Evolutionary conservation across 2,888 invertebrate species (phyloP).

Genomic region (Carpatolechia fugitivella): DNA sequence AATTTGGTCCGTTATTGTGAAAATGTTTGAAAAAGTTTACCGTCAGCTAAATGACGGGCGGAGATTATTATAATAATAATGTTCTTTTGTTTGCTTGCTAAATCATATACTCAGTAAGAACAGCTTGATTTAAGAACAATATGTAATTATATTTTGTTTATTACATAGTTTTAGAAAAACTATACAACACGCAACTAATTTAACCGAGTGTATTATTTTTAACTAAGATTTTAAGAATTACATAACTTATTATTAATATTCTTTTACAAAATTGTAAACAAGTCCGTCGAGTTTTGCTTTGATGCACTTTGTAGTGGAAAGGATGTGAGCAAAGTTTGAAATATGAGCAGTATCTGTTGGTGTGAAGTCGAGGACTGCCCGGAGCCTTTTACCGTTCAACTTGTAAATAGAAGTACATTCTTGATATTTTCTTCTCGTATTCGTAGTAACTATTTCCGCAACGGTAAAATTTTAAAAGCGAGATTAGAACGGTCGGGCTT

Average conservation of each 20-base stretch:
- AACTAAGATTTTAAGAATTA: no score
- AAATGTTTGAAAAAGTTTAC: background rate
- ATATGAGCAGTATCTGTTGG: conserved; percentile 12
- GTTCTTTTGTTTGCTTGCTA: background rate
- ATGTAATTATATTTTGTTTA: no score
- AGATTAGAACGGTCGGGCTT: conserved; percentile 26
- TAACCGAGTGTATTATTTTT: no score
- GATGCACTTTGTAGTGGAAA: background rate
- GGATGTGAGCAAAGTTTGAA: conserved; percentile 6
- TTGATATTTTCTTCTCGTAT: conserved; percentile 5
- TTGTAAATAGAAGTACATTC: conserved; percentile 11
- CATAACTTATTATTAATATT: no score
- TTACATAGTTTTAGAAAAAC: no score
- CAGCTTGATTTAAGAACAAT: no score
- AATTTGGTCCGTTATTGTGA: conserved; percentile 1
- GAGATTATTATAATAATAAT: background rate
- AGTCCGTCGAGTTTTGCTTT: background rate
- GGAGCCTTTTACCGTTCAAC: conserved; percentile 8
- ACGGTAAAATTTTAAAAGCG: conserved; percentile 26
- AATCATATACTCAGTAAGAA: background rate
- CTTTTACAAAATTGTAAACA: no score
- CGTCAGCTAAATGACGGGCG: background rate
- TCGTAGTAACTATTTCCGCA: conserved; percentile 14
- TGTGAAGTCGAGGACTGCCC: conserved; percentile 15
- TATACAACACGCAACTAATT: no score